A percentile compares a stretch with the other conserved stretches of the same genome.
These are phyloP conservation scores for Protobothrops mucrosquamatus DNA, from an alignment of 2,113 vertebrate species.

Conservation along the genomic window DNA sequence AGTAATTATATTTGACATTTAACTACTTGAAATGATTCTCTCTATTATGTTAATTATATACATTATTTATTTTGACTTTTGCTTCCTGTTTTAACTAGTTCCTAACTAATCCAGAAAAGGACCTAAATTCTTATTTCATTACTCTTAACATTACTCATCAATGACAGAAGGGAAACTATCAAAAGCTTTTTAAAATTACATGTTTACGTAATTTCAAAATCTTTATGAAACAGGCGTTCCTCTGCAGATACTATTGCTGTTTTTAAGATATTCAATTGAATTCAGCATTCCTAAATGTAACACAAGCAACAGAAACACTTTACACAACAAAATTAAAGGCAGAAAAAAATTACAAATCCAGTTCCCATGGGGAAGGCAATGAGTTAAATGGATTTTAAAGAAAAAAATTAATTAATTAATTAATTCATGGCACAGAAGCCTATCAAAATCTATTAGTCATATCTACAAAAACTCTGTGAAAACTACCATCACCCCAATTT, in stretches of 20 bases:
- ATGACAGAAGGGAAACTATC: not conserved
- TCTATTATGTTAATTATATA: not conserved
- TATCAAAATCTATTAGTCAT: not conserved
- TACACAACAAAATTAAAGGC: not conserved
- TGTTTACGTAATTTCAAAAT: not conserved
- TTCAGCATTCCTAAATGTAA: not conserved
- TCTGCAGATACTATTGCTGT: not conserved
- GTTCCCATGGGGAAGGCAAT: not conserved
- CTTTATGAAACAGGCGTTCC: not conserved
- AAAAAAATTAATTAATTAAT: not conserved
- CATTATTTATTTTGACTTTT: not conserved
- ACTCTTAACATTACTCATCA: not conserved
- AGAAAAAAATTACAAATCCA: not conserved
- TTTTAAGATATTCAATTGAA: not conserved
- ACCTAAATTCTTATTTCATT: not conserved
- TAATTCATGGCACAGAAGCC: not conserved
- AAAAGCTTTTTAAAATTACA: not conserved
- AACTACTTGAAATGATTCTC: not conserved
- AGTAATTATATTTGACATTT: not conserved
- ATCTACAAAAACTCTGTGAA: not conserved
- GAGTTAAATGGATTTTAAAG: not conserved
- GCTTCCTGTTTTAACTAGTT: not conserved
- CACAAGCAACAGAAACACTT: not conserved
- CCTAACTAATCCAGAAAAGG: not conserved
- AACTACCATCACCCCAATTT: too few relatives aligned